Percentiles rank a stretch among this genome's conserved stretches.
phyloP scores from a whole-genome alignment of 2,113 vertebrate species.

The Sinocyclocheilus grahami region DNA sequence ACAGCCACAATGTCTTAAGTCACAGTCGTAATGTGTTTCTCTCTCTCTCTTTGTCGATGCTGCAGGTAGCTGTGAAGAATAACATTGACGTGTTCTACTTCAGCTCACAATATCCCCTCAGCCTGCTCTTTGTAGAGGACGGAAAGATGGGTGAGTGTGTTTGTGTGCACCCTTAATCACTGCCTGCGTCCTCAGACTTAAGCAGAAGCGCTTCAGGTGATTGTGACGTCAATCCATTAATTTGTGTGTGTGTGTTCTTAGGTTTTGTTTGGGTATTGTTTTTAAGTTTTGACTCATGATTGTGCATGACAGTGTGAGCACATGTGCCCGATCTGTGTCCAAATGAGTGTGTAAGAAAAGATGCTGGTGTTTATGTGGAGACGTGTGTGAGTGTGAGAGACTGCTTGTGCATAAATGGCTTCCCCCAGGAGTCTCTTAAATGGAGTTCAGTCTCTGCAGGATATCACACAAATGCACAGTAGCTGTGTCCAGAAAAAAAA shows the following conservation, averaged over 20 bases:
- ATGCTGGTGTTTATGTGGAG: slow-evolving; percentile 14
- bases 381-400: not conserved
- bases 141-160: slow-evolving; percentile 95
- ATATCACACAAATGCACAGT: not conserved
- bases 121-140: slow-evolving; percentile 93
- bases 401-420: not conserved
- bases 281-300: not conserved
- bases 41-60: slow-evolving; percentile 42
- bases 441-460: slow-evolving; percentile 14
- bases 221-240: not conserved
- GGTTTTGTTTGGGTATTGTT: not conserved
- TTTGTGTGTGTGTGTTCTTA: not conserved
- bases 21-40: not conserved
- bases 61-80: slow-evolving; percentile 96
- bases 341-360: not conserved
- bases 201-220: not conserved
- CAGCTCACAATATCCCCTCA: slow-evolving; percentile 94
- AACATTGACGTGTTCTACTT: slow-evolving; percentile 99
- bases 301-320: not conserved
- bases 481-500: not conserved
- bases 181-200: not conserved
- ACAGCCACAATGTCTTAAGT: not conserved
- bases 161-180: not conserved
- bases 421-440: not conserved
- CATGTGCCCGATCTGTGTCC: not conserved